Percentiles rank a stretch among this genome's conserved stretches.
These are phyloP conservation scores for Hypsopygia costalis DNA, from an alignment of 2,888 invertebrate species.

Conservation along the genomic window DNA sequence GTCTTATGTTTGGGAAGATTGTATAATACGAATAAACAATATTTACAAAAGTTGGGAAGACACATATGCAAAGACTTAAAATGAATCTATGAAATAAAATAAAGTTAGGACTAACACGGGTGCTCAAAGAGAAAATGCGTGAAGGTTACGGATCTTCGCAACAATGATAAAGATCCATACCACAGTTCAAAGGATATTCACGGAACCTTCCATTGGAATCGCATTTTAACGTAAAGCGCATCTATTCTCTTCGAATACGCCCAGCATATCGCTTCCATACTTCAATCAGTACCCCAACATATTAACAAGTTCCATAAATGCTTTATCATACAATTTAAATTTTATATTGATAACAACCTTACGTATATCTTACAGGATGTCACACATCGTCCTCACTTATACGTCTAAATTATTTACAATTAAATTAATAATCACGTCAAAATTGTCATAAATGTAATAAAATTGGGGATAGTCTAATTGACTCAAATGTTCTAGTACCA, in stretches of 20 bases:
- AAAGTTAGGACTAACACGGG: conserved; percentile 35
- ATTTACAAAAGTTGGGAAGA: conserved; percentile 79
- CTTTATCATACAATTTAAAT: conserved; percentile 48
- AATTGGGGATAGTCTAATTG: conserved; percentile 74
- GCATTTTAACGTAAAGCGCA: conserved; percentile 2
- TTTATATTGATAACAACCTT: conserved; percentile 74
- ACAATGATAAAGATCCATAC: background rate
- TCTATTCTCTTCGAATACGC: conserved; percentile 10
- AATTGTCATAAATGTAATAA: conserved; percentile 58
- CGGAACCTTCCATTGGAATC: background rate
- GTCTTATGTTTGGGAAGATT: conserved; percentile 80
- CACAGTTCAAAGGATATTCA: too few relatives aligned
- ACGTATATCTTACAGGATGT: conserved; percentile 72
- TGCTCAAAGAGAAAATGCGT: conserved; percentile 6
- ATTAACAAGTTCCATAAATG: conserved; percentile 63
- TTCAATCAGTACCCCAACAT: conserved; percentile 51
- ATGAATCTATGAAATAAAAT: conserved; percentile 59
- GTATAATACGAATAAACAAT: conserved; percentile 68
- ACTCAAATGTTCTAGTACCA: conserved; percentile 59
- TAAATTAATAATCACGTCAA: conserved; percentile 55
- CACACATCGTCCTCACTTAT: conserved; percentile 65
- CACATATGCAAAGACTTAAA: conserved; percentile 60
- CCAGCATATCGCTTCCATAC: conserved; percentile 26
- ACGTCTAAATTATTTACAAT: conserved; percentile 55
- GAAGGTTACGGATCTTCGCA: conserved; percentile 4